These are phyloP conservation scores for Agelastica alni DNA, from an alignment of 2,888 invertebrate genomes.

Conservation along the genomic window DNA sequence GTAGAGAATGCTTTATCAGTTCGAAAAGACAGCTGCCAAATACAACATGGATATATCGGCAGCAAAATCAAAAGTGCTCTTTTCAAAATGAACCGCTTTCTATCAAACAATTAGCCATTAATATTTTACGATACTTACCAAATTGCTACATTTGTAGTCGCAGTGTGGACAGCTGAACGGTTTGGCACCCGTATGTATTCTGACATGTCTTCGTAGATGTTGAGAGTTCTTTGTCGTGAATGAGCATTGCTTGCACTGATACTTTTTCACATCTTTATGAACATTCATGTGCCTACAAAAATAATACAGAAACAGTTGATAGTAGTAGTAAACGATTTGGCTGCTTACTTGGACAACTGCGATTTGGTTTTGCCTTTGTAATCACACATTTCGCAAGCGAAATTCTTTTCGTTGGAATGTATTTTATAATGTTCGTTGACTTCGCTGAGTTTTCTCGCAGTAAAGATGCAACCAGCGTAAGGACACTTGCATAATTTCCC, in stretches of 20 bases:
- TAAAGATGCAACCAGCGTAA: constrained; percentile 62
- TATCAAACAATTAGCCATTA: too few species aligned
- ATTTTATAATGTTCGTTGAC: constrained; percentile 61
- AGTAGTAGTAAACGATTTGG: too few species aligned
- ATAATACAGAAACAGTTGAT: too few species aligned
- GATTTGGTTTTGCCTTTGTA: constrained; percentile 62
- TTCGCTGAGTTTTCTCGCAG: constrained; percentile 61
- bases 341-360: constrained; percentile 59
- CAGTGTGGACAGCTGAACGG: constrained; percentile 89
- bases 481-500: constrained; percentile 63
- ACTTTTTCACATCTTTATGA: constrained; percentile 61
- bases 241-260: constrained; percentile 69
- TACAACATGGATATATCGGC: too few species aligned
- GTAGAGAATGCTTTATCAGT: too few species aligned
- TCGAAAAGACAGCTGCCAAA: too few species aligned
- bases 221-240: constrained; percentile 70
- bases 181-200: constrained; percentile 79
- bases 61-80: too few species aligned
- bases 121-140: constrained; percentile 71
- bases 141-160: constrained; percentile 73
- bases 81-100: too few species aligned
- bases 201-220: constrained; percentile 78
- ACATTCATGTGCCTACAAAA: constrained; percentile 64
- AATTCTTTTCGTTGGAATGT: constrained; percentile 61
- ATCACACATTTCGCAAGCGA: constrained; percentile 59